Base-by-base conservation (phyloP, 2,888 invertebrate genomes). In the Fragum whitleyi region DNA sequence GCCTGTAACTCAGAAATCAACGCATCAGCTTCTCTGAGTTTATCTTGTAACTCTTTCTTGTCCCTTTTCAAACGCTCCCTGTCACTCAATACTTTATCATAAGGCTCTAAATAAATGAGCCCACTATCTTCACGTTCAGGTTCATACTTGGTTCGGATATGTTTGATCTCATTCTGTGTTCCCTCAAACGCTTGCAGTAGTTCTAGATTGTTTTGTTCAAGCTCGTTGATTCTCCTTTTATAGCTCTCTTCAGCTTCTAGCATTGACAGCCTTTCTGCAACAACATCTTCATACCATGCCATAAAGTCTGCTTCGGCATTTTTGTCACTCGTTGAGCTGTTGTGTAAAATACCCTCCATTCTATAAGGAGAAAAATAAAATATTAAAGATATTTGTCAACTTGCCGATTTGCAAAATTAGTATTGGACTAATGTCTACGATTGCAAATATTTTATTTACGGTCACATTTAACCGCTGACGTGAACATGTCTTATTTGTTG, bases 101-200 rank as follows among this genome's bases (percentile, higher is more conserved):
- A 70, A 16, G 70, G 55, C 16, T 70, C 70, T 21, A 32, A 11
- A 26, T 55, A 70, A 5, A 51, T 26, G 32, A 61, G 11, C 2
- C 74, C 74, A 32, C 32, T 32, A 19, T 32, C 61, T 32, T 61
- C 61, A 5, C n/a, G n/a, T 32, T 67, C 29, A 42, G 76, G 71
- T 59, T 83, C 83, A 55, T 79, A 83, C 57, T 83, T 83, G 1
- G 42, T 28, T 21, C 83, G 28, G 6, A 83, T 19, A 2, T 47
- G 32, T 29, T 67, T 55, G 5, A 77, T 70, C 76, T 83, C 83
- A 7, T 11, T 32, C 47, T 83, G 77, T 28, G 68, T 70, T 28
- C 39, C 77, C 36, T 79, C 71, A 55, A 83, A 77, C 28, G 70
- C 72, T 68, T 74, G 55, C 7, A 79, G 32, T 7, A 83, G 51